These are phyloP conservation scores for Lysandra bellargus DNA, from an alignment of 2,888 invertebrate species.

Conservation along the genomic window DNA sequence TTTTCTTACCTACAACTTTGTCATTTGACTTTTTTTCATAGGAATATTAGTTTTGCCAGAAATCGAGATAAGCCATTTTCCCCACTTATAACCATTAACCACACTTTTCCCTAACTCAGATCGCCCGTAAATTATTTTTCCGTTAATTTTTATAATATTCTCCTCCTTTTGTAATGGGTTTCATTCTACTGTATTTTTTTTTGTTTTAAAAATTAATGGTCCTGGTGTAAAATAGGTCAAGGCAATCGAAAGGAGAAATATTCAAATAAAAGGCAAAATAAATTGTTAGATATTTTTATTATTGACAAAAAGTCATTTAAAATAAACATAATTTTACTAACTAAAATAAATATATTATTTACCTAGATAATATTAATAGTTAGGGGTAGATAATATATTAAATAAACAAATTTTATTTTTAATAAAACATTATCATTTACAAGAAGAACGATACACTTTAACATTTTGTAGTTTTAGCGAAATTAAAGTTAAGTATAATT, in stretches of 20 bases:
- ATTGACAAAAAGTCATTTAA: not conserved
- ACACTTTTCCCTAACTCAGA: too few relatives aligned
- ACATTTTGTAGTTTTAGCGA: slow-evolving; percentile 9
- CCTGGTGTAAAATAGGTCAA: too few relatives aligned
- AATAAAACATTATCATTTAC: slow-evolving; percentile 16
- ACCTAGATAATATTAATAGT: not conserved
- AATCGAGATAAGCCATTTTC: too few relatives aligned
- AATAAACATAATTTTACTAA: slow-evolving; percentile 12
- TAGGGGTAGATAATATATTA: not conserved
- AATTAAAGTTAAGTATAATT: not conserved
- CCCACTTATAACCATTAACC: too few relatives aligned
- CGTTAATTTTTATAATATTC: too few relatives aligned
- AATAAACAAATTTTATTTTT: not conserved
- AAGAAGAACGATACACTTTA: not conserved
- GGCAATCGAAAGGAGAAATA: not conserved
- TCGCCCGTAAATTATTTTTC: too few relatives aligned
- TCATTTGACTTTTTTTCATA: too few relatives aligned
- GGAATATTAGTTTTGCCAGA: too few relatives aligned
- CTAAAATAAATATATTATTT: not conserved
- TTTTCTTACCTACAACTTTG: too few relatives aligned
- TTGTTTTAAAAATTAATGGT: too few relatives aligned
- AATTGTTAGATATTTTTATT: slow-evolving; percentile 1
- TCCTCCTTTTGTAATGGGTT: too few relatives aligned
- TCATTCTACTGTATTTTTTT: too few relatives aligned
- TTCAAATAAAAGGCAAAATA: slow-evolving; percentile 2